phyloP scores from a whole-genome alignment of 1,140 invertebrate genomes.

The Ceratitis capitata region DNA sequence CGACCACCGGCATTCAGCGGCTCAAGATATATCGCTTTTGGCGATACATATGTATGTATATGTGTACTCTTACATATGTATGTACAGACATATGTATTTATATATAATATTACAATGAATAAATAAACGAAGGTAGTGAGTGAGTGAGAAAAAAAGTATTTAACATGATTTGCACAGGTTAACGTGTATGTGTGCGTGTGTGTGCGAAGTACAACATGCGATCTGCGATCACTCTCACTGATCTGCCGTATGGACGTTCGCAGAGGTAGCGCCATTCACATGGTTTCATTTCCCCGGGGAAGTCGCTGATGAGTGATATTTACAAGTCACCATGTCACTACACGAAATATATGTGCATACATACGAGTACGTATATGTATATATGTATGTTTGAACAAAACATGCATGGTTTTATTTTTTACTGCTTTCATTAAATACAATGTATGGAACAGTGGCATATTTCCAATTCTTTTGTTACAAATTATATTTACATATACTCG shows the following conservation, averaged over 20 bases:
- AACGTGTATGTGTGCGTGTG: too few species aligned
- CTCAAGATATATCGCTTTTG: background rate
- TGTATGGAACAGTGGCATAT: background rate
- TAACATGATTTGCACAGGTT: background rate
- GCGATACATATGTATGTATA: background rate
- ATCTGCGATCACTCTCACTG: background rate
- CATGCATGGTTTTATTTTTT: background rate
- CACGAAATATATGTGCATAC: background rate
- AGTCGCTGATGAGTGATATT: constrained; percentile 2
- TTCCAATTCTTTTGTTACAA: background rate
- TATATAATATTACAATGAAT: background rate
- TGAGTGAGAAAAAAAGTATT: background rate
- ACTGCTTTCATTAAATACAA: background rate
- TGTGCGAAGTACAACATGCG: too few species aligned
- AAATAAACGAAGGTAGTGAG: background rate
- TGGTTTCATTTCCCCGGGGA: background rate
- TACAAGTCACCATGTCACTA: background rate
- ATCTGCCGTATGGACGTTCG: background rate
- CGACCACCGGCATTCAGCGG: background rate
- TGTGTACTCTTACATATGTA: background rate
- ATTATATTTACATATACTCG: background rate
- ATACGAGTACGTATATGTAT: background rate
- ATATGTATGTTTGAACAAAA: background rate
- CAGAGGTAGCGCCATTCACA: background rate
- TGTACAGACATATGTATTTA: too few species aligned